These are phyloP conservation scores for Climacteris rufus DNA, from an alignment of 2,113 vertebrate species.

Conservation along the genomic window DNA sequence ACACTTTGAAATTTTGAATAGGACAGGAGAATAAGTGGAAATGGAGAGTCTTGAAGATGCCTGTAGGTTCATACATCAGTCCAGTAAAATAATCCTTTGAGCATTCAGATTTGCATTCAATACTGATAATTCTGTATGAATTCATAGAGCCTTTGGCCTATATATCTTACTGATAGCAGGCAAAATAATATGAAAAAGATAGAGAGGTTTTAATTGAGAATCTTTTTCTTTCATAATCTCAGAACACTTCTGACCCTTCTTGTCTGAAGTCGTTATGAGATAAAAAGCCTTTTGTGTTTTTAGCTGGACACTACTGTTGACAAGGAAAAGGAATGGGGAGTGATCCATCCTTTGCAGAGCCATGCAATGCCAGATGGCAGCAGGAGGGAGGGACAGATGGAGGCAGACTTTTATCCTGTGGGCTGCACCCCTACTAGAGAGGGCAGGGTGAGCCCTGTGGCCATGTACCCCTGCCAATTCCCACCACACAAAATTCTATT, in stretches of 20 bases:
- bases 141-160: neutral
- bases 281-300: neutral
- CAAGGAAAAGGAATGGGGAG: neutral
- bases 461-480: neutral
- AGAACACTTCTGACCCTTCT: neutral
- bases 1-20: neutral
- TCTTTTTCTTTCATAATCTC: neutral
- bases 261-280: neutral
- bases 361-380: neutral
- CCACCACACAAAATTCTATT: neutral
- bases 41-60: neutral
- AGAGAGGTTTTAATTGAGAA: neutral
- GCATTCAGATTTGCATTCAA: neutral
- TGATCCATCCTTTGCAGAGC: accelerated
- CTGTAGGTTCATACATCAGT: neutral
- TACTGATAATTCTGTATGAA: neutral
- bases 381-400: neutral
- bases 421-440: neutral
- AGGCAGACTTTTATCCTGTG: neutral
- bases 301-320: neutral
- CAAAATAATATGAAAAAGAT: neutral
- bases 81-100: neutral
- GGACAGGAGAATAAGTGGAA: neutral
- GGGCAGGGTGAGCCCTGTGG: neutral
- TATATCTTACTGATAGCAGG: neutral